Percentiles rank a stretch among this genome's conserved stretches.
phyloP scores from a whole-genome alignment of 2,797 vertebrate species.

The Phataginus tricuspis region DNA sequence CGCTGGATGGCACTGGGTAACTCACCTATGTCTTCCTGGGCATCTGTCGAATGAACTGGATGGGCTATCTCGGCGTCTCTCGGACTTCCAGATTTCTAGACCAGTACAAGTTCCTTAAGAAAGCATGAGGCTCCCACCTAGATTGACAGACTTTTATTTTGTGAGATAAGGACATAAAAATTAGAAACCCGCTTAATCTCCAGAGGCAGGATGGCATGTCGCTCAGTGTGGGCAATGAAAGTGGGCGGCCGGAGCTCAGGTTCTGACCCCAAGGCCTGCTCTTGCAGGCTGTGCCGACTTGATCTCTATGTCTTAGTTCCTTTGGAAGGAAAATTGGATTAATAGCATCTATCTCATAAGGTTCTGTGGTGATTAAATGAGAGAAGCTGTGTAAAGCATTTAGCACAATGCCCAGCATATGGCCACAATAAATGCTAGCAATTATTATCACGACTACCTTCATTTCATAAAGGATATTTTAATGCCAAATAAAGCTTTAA shows the following conservation, averaged over 20 bases:
- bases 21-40: rapidly evolving
- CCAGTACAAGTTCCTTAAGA: not conserved
- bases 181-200: not conserved
- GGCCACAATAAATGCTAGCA: not conserved
- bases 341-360: not conserved
- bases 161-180: not conserved
- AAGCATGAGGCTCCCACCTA: not conserved
- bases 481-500: not conserved
- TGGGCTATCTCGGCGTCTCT: not conserved
- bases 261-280: rapidly evolving
- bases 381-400: not conserved
- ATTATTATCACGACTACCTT: not conserved
- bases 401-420: not conserved
- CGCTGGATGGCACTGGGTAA: not conserved
- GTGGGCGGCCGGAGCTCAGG: not conserved
- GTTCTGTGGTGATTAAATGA: not conserved
- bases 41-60: not conserved
- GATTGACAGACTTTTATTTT: not conserved
- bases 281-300: rapidly evolving
- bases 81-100: not conserved
- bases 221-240: rapidly evolving
- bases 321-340: not conserved
- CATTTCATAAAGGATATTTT: not conserved
- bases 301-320: not conserved
- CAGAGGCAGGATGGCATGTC: not conserved